Evolutionary conservation across 2,888 invertebrate species (phyloP).

Genomic region (Lithophane ornitopus): DNA sequence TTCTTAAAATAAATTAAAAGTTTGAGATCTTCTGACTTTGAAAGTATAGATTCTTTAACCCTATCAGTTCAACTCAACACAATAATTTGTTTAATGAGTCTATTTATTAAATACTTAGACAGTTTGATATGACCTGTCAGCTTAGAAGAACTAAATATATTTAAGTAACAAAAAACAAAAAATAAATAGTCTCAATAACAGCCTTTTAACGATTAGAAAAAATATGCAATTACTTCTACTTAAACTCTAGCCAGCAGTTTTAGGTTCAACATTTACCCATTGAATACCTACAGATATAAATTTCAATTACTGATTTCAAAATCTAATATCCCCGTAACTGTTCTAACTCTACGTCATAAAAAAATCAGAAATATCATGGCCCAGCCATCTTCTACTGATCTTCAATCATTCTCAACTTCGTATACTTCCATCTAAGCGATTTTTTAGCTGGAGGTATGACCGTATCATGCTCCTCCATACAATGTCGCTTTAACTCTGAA

Average conservation of each 20-base stretch:
- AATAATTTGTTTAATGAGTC: background rate
- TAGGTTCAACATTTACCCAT: background rate
- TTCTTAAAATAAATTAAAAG: constrained; percentile 26
- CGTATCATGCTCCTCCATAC: constrained; percentile 73
- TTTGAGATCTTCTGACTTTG: constrained; percentile 31
- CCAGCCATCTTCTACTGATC: constrained; percentile 38
- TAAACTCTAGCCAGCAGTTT: background rate
- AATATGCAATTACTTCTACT: background rate
- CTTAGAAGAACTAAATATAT: background rate
- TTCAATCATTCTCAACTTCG: constrained; percentile 48
- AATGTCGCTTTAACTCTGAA: constrained; percentile 83
- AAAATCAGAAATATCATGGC: constrained; percentile 1
- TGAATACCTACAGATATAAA: background rate
- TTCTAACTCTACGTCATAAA: background rate
- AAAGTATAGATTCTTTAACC: background rate
- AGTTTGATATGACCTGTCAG: background rate
- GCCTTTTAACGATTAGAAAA: constrained; percentile 14
- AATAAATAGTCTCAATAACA: constrained; percentile 13
- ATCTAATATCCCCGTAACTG: background rate
- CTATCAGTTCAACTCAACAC: background rate
- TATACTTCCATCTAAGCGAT: constrained; percentile 69
- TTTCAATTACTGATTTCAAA: background rate
- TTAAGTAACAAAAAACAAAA: background rate
- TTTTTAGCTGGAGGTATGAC: constrained; percentile 80
- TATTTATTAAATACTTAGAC: background rate